Base-by-base conservation (phyloP, 2,888 invertebrate species). In the Xanthorhoe designata region DNA sequence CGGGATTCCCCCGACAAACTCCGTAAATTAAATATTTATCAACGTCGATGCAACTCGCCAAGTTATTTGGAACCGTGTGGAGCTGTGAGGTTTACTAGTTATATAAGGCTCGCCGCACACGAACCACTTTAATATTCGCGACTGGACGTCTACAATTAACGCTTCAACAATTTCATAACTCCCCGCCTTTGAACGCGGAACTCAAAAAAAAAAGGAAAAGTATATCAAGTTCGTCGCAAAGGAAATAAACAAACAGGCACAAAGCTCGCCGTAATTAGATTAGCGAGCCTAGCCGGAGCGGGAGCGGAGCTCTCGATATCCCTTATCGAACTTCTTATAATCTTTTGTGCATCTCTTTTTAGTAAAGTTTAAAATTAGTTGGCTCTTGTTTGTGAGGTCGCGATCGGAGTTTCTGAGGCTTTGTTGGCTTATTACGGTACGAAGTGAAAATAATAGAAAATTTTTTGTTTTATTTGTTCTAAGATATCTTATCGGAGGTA, bases 131-230 rank as follows among this genome's bases (percentile, higher is more conserved):
- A 90, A 91, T 91, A 92, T 92, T 92, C 92, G 87, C 89, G 83
- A 83, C 88, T 87, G 92, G 92, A 83, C 92, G 88, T 90, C 91
- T 90, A 89, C 91, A 91, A 90, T 91, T 91, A 90, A 91, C 92
- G 92, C 91, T 91, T 81, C 78, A 92, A 92, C 92, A 90, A 92
- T 91, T 91, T 91, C 90, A 92, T 90, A 92, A 92, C 92, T 92
- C 88, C 85, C 83, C 84, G 90, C 89, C 91, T 92, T 92, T 92
- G 92, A 92, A 89, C 86, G 83, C 75, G 81, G 79, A 81, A 80
- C 80, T 83, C 83, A 73, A 77, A 78, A 82, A 83, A 24, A 84
- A 84, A 85, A 84, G 86, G 87, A 66, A 87, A 86, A 84, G 81
- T 82, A 87, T 85, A 87, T 86, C 83, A 82, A 83, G 82, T 81